These are phyloP conservation scores for Rhea americana DNA, from an alignment of 2,113 vertebrate species.

Conservation along the genomic window DNA sequence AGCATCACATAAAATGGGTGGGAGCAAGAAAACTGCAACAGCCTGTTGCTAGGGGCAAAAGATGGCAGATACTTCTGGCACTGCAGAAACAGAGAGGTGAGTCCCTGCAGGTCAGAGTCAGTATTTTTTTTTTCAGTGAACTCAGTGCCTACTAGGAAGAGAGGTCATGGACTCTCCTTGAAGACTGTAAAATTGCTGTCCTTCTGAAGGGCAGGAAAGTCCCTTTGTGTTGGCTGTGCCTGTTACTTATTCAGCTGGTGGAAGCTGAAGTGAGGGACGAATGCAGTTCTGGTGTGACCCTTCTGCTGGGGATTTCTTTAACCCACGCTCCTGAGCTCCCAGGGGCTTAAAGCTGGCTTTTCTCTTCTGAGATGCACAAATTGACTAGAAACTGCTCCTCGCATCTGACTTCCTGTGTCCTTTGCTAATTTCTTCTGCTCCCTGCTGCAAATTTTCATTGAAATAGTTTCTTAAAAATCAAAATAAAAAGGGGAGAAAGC, in stretches of 20 bases:
- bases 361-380: neutral
- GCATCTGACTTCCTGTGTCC: neutral
- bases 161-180: neutral
- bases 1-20: neutral
- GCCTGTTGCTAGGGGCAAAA: neutral
- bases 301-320: neutral
- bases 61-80: neutral
- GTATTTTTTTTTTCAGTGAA: neutral
- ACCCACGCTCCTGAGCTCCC: neutral
- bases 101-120: neutral
- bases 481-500: conserved; percentile 12
- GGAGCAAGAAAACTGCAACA: neutral
- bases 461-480: conserved; percentile 42
- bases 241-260: neutral
- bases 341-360: neutral
- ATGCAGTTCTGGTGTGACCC: neutral
- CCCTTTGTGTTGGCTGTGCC: neutral
- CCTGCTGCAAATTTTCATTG: conserved; percentile 5
- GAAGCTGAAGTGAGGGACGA: neutral
- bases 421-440: conserved; percentile 20
- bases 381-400: neutral
- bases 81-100: fast-evolving
- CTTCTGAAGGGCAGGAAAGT: neutral
- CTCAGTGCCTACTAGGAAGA: neutral
- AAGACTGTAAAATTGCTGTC: neutral